Evolutionary conservation across 2,797 vertebrate genomes (phyloP).

Genomic region (Poeciliopsis presidionis): DNA sequence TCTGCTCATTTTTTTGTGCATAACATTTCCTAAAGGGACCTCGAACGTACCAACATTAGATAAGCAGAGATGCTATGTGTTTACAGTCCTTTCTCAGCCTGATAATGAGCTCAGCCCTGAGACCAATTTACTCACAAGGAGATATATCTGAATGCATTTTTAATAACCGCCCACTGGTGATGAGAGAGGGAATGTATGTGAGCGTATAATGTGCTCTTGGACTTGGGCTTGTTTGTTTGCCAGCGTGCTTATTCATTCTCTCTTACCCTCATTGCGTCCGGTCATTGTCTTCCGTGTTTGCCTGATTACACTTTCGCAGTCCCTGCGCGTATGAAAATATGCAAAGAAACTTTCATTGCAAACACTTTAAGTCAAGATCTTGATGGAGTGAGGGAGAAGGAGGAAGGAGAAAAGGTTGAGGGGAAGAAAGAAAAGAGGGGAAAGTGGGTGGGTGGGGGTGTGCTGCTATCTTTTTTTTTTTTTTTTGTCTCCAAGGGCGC

Average conservation of each 20-base stretch:
- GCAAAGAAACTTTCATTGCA: constrained; percentile 69
- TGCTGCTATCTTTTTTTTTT: constrained; percentile 58
- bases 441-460: constrained; percentile 29
- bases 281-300: constrained; percentile 67
- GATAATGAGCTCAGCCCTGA: constrained; percentile 81
- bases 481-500: constrained; percentile 88
- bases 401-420: constrained; percentile 55
- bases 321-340: constrained; percentile 51
- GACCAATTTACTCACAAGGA: constrained; percentile 78
- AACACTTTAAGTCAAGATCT: constrained; percentile 73
- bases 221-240: constrained; percentile 69
- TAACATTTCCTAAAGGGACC: constrained; percentile 63
- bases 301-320: constrained; percentile 49
- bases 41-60: constrained; percentile 63
- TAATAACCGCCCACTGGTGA: constrained; percentile 81
- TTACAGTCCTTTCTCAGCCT: constrained; percentile 74
- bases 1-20: constrained; percentile 41
- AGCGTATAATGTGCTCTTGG: constrained; percentile 58
- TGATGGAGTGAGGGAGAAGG: constrained; percentile 51
- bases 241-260: constrained; percentile 44
- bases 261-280: constrained; percentile 44
- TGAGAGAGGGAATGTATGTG: constrained; percentile 70
- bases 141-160: constrained; percentile 81
- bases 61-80: constrained; percentile 71
- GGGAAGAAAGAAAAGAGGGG: constrained; percentile 55